A percentile compares a stretch with the other conserved stretches of the same genome.
phyloP scores from a whole-genome alignment of 2,797 vertebrate genomes.

The Eurystomus glaucurus region DNA sequence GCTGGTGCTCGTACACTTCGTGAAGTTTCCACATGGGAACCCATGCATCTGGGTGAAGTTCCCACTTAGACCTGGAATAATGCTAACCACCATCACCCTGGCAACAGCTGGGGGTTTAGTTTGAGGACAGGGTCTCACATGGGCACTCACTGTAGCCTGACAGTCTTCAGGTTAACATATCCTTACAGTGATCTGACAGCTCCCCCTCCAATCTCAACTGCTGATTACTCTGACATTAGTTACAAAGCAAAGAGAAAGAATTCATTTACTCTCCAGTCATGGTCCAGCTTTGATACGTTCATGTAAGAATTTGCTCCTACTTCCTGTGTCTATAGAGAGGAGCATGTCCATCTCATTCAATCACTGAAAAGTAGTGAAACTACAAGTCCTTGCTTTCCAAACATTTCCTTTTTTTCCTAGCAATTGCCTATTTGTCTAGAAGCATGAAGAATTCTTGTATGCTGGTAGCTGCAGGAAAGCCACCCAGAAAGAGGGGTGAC shows the following conservation, averaged over 20 bases:
- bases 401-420: background rate
- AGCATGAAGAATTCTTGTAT: background rate
- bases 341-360: background rate
- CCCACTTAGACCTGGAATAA: background rate
- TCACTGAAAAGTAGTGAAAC: background rate
- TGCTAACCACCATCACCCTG: background rate
- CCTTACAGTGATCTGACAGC: accelerated
- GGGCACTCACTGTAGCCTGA: background rate
- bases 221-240: background rate
- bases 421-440: background rate
- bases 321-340: background rate
- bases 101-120: background rate
- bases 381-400: background rate
- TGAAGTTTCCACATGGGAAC: background rate
- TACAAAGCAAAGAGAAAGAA: background rate
- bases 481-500: background rate
- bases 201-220: background rate
- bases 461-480: background rate
- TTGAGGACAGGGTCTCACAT: background rate
- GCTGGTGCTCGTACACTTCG: background rate
- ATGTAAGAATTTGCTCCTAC: background rate
- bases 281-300: background rate
- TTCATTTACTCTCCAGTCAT: background rate
- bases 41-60: background rate
- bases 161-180: background rate